These are phyloP conservation scores for Mantis religiosa DNA, from an alignment of 2,888 invertebrate genomes.

Conservation along the genomic window DNA sequence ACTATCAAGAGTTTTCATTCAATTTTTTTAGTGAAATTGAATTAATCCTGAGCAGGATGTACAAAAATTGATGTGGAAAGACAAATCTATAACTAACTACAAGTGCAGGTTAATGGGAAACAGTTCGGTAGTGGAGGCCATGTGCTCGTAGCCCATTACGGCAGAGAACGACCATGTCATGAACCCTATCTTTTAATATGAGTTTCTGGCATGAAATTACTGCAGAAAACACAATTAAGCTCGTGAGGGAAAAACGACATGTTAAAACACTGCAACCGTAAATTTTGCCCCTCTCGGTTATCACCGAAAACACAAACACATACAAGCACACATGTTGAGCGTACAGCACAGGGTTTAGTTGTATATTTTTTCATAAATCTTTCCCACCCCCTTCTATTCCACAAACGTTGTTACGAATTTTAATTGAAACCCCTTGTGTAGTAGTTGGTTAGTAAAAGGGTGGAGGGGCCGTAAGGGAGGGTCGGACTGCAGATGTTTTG, in stretches of 20 bases:
- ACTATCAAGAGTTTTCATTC: no score
- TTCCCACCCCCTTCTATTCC: not conserved
- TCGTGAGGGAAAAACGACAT: not conserved
- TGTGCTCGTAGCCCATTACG: not conserved
- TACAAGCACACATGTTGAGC: not conserved
- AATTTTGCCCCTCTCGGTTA: not conserved
- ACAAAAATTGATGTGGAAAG: no score
- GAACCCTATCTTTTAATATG: constrained; percentile 1
- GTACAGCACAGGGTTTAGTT: not conserved
- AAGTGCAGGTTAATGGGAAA: not conserved
- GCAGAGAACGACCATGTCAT: not conserved
- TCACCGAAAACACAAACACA: not conserved
- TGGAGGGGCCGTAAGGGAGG: not conserved
- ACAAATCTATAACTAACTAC: not conserved
- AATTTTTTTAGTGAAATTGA: no score
- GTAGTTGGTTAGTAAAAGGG: not conserved
- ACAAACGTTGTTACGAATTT: constrained; percentile 7
- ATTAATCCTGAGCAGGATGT: no score
- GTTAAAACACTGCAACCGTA: not conserved
- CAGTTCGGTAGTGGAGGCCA: not conserved
- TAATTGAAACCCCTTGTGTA: constrained; percentile 1
- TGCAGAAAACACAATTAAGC: constrained; percentile 1
- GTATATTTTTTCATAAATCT: constrained; percentile 4
- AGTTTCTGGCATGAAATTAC: not conserved
- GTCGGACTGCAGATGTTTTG: not conserved